phyloP scores from a whole-genome alignment of 92 coral and sea anemone species.

The Nematostella vectensis region DNA sequence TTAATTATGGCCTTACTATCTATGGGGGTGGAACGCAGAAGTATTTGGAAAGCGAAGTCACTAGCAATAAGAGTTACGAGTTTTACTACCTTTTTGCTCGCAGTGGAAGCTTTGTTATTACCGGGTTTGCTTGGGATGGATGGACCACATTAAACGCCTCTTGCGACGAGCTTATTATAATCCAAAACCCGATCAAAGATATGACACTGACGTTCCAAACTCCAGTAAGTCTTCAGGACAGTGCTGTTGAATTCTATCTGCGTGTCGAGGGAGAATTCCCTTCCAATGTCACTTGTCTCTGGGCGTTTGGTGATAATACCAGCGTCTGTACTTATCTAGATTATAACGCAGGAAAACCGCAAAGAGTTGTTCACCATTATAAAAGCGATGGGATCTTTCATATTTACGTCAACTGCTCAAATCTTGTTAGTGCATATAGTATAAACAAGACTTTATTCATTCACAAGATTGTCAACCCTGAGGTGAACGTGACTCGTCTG shows the following conservation, averaged over 20 bases:
- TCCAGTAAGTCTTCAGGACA: constrained; percentile 16
- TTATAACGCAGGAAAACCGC: background rate
- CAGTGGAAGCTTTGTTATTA: constrained; percentile 20
- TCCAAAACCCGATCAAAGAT: constrained; percentile 35
- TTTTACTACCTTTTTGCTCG: constrained; percentile 19
- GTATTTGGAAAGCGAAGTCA: background rate
- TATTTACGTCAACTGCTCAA: constrained; percentile 35
- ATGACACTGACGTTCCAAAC: constrained; percentile 14
- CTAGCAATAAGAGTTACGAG: background rate
- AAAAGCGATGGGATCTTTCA: constrained; percentile 28
- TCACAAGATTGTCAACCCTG: constrained; percentile 36
- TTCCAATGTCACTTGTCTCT: constrained; percentile 42
- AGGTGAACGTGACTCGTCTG: constrained; percentile 4
- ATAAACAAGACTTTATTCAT: constrained; percentile 29
- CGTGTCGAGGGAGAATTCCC: no score
- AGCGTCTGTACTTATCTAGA: background rate
- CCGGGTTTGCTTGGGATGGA: constrained; percentile 22
- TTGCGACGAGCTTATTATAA: constrained; percentile 15
- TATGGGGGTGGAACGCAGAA: constrained; percentile 10
- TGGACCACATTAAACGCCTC: constrained; percentile 11
- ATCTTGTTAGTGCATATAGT: constrained; percentile 36
- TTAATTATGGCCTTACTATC: constrained; percentile 12
- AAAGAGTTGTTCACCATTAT: constrained; percentile 13
- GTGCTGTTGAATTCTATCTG: no score
- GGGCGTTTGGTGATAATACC: constrained; percentile 64